Evolutionary conservation across 2,888 invertebrate species (phyloP), one percentile per base, ranked within the genome.

Genomic region (Orgyia antiqua): DNA sequence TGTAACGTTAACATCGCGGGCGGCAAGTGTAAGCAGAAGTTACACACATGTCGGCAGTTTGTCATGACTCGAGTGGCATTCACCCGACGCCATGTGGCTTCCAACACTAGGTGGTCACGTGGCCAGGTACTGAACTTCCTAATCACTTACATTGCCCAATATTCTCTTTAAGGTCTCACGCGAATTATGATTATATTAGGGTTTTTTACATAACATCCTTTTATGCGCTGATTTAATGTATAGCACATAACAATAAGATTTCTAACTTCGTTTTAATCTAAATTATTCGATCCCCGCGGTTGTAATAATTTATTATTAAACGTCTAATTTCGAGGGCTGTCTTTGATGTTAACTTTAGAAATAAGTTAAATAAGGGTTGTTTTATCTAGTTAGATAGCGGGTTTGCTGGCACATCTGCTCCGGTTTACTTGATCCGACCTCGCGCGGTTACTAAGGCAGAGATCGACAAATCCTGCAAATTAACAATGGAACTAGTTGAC

Each of bases 401-500:
- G 51, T 64, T 9, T 50, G 45, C 52, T 58, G 50, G 61, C 68
- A 73, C 83, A 84, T 80, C 84, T 84, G 84, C 82, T 72, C 76
- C 68, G 70, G 70, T 80, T 79, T 68, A 61, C 63, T 68, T 53
- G 51, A 45, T 43, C 44, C 24, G 24, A 53, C 57, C 50, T 61
- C 55, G 53, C n/a, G n/a, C n/a, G n/a, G n/a, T n/a, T 59, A 67
- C 60, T 68, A 71, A 67, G 65, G 63, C 48, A 54, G 54, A 54
- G 66, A 46, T 58, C 56, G 60, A 63, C 64, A 65, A 55, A 71
- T 64, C 60, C 57, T 60, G 58, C 63, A 64, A 68, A 76, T 74
- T 70, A 73, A 83, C 80, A 83, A 83, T 79, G 61, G 74, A 53
- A 38, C 51, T 58, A 59, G 66, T 70, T 71, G 58, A 60, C 68